Base-by-base conservation (phyloP, 2,888 invertebrate genomes). In the Dichetophora obliterata region DNA sequence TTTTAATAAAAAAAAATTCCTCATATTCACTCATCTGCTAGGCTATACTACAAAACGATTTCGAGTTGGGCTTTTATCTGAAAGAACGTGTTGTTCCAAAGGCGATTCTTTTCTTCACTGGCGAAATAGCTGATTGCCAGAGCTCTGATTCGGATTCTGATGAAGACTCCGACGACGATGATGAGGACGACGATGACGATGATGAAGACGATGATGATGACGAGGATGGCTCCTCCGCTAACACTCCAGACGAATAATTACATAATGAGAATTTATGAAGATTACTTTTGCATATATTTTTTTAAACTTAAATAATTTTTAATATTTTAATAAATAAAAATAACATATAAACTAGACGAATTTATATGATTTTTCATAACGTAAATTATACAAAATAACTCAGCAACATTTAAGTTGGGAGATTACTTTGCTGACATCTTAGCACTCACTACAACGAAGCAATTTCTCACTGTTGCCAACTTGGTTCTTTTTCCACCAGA, bases 11-110 rank as follows among this genome's bases (percentile, higher is more conserved):
- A 43, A 43, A 11, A 43, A 1, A 2, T 43, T 43, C 11, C 43
- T 43, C 34, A 66, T 61, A 5, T 73, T 31, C 34, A 43, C 63
- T 11, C 69, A n/a, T 27, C 27, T 70, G 22, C 37, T 14, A 87
- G 89, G 81, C 83, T 14, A 84, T 85, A 68, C 78, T 88, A 27
- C 85, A 88, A 79, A 94, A 95, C 75, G 99, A 99, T 91, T 99
- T 98, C 90, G 99, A 99, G 91, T 94, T 99, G 88, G 99, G 99
- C 1, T 98, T 99, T 90, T 97, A 97, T 90, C 94, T 99, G 85
- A 94, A 98, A 85, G 99, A 99, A 89, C 93, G 98, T 75, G 95
- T 99, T 74, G 95, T 99, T 63, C 98, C 98, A 1, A 93, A 96
- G 85, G 98, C 99, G 71, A 95, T 98, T 43, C 92, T 99, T 48